phyloP scores from a whole-genome alignment of 2,888 invertebrate genomes.

The Ormyrus thymus region DNA sequence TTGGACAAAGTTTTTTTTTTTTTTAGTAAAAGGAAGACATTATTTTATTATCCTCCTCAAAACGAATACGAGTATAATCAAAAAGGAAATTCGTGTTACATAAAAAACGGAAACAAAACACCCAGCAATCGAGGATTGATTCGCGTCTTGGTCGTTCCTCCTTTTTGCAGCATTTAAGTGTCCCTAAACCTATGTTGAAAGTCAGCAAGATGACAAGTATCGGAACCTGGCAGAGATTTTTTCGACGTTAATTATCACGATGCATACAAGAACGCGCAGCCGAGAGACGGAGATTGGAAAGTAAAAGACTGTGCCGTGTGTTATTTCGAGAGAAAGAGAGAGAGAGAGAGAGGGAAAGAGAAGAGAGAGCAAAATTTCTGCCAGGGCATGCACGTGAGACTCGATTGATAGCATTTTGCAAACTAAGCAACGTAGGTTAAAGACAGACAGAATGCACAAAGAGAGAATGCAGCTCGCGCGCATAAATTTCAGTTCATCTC shows the following conservation, averaged over 20 bases:
- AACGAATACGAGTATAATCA: background rate
- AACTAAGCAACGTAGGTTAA: conserved; percentile 1
- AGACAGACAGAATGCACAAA: too few relatives aligned
- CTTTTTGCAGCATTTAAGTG: conserved; percentile 57
- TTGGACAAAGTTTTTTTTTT: conserved; percentile 4
- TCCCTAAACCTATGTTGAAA: conserved; percentile 34
- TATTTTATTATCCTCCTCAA: background rate
- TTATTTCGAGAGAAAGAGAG: background rate
- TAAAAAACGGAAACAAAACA: too few relatives aligned
- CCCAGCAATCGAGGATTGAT: too few relatives aligned
- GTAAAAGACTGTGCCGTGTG: background rate
- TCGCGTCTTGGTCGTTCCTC: conserved; percentile 8
- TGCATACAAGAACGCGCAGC: background rate
- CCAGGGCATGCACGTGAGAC: conserved; percentile 4
- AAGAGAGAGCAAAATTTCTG: background rate
- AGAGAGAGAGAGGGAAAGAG: background rate
- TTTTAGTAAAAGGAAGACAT: conserved; percentile 14
- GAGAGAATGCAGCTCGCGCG: too few relatives aligned
- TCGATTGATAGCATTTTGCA: background rate
- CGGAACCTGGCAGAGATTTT: conserved; percentile 8
- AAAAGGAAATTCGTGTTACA: background rate
- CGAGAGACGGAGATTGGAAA: too few relatives aligned
- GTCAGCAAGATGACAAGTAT: background rate
- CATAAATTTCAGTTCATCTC: too few relatives aligned
- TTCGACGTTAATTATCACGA: background rate